A percentile compares a stretch with the other conserved stretches of the same genome.
phyloP scores from a whole-genome alignment of 2,888 invertebrate species.

The Ichneumoninae sp. region DNA sequence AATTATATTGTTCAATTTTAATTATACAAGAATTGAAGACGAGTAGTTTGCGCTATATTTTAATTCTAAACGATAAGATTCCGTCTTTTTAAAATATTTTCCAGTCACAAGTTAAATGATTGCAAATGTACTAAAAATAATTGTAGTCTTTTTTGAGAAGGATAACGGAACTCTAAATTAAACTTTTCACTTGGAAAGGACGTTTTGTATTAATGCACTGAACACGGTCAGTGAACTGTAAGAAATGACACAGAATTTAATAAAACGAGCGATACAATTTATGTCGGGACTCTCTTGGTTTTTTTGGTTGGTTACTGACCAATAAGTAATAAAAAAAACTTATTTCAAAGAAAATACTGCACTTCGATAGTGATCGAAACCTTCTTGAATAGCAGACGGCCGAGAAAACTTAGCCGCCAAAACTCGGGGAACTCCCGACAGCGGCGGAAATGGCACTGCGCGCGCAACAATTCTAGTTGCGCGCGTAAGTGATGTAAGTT shows the following conservation, averaged over 20 bases:
- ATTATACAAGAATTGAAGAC: no score
- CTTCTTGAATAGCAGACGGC: neutral
- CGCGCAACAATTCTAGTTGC: neutral
- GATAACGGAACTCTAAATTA: neutral
- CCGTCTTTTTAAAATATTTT: neutral
- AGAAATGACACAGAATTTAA: conserved; percentile 45
- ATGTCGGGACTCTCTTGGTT: neutral
- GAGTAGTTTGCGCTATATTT: no score
- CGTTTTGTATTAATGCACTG: neutral
- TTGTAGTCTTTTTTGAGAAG: neutral
- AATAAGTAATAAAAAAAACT: no score
- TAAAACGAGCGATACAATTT: conserved; percentile 32
- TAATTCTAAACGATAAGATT: no score
- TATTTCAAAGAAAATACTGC: neutral
- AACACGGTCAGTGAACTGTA: conserved; percentile 6
- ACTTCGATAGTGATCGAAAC: neutral
- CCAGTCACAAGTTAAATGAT: neutral
- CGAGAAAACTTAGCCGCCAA: neutral
- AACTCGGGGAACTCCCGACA: neutral
- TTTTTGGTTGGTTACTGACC: neutral
- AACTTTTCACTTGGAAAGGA: neutral
- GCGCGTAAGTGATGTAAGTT: no score
- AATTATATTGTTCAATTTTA: no score
- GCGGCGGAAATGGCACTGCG: neutral
- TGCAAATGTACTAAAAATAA: neutral